Percentiles rank a stretch among this genome's conserved stretches.
Evolutionary conservation across 2,797 vertebrate genomes (phyloP).

Genomic region (Crypturellus tataupa): DNA sequence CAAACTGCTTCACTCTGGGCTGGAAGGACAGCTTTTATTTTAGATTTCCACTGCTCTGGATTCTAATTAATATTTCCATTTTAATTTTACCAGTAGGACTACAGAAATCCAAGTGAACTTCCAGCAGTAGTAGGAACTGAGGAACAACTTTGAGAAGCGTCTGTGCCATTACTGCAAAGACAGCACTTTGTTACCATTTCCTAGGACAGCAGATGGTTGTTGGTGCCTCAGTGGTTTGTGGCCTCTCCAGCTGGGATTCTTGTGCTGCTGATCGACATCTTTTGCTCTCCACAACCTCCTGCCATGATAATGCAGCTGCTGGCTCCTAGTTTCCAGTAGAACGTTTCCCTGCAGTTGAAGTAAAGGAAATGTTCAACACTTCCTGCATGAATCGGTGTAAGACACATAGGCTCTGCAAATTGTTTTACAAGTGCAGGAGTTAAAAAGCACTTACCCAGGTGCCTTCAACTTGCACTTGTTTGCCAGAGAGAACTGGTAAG

Average conservation of each 20-base stretch:
- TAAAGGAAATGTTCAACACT: not conserved
- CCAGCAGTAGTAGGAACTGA: not conserved
- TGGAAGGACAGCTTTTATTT: constrained; percentile 54
- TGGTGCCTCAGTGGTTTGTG: not conserved
- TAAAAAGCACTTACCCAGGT: not conserved
- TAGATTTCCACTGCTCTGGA: constrained; percentile 18
- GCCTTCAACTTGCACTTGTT: not conserved
- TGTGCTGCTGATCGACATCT: constrained; percentile 22
- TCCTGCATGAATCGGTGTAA: not conserved
- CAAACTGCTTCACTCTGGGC: constrained; percentile 50
- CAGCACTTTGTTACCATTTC: not conserved
- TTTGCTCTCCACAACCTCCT: not conserved
- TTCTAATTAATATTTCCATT: constrained; percentile 39
- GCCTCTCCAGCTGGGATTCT: constrained; percentile 17
- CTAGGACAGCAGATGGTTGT: not conserved
- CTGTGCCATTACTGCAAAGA: not conserved
- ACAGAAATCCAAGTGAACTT: not conserved
- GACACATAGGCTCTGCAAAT: not conserved
- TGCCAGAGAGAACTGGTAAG: not conserved
- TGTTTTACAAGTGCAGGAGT: too few species aligned
- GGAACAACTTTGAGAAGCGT: not conserved
- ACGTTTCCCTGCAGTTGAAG: constrained; percentile 88
- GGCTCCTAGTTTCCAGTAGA: constrained; percentile 88
- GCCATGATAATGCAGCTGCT: not conserved
- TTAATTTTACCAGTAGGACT: constrained; percentile 14